Evolutionary conservation across 2,888 invertebrate genomes (phyloP), one percentile per base, ranked within the genome.

Genomic region (Leptinotarsa tumamoca): DNA sequence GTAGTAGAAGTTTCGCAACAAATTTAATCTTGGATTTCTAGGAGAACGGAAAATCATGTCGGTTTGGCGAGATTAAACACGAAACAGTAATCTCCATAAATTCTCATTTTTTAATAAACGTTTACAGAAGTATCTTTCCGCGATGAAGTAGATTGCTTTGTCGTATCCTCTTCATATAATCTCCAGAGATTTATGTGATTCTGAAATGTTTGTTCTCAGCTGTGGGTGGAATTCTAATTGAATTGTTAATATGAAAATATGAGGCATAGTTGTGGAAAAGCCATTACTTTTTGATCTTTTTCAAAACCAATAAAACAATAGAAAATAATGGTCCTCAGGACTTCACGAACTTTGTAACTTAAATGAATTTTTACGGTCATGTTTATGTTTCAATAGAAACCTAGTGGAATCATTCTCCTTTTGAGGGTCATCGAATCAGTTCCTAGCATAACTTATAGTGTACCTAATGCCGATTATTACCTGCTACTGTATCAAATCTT

Each of bases 41-140:
- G 18, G 58, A 18, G 61, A 18, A 56, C 67, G 72, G 27, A 67
- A 72, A 72, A 72, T 72, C 27, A 56, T 67, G 27, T 27, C 72
- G 68, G 52, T 50, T 50, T 50, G 50, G 21, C 33, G 33, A 27
- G 67, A 72, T 67, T 67, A 72, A 72, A 72, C 63, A 72, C 67
- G 51, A 67, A 72, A 52, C 54, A 68, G 66, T 66, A 72, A 72
- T 72, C 72, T 72, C 43, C 67, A 72, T 72, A 66, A 72, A 72
- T 72, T 27, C 67, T 52, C n/a, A 52, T 72, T 72, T 67, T 72
- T 67, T 56, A 58, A 52, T 43, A 63, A n/a, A 33, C 43, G 17
- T 52, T 52, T n/a, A 52, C 63, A 43, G 63, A 63, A 43, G 63
- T 63, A 63, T 33, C 17, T 14, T 63, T 43, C 33, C 18, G 33